Evolutionary conservation across 2,888 invertebrate species (phyloP).

Genomic region (Melikaiella ostensackeni): DNA sequence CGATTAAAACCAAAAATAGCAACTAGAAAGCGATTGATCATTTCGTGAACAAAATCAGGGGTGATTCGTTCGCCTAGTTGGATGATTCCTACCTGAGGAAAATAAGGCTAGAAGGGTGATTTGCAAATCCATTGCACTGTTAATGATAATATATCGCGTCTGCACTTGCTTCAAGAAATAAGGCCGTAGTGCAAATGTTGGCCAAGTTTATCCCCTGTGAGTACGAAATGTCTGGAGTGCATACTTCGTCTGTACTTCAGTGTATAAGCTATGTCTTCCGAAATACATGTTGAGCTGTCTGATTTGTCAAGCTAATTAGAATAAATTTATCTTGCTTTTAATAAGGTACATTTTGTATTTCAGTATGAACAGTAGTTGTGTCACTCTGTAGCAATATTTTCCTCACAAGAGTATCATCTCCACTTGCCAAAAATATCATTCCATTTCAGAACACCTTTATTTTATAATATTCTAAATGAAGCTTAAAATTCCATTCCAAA

Average conservation of each 20-base stretch:
- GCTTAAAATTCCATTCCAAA: constrained; percentile 42
- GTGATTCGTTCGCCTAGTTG: no score
- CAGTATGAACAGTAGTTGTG: background rate
- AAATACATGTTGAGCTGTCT: constrained; percentile 29
- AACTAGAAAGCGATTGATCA: no score
- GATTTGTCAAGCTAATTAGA: constrained; percentile 40
- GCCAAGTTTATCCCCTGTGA: constrained; percentile 19
- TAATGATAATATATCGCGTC: constrained; percentile 53
- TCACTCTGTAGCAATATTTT: background rate
- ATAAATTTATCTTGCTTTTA: constrained; percentile 29
- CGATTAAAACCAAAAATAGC: no score
- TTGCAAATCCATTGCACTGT: constrained; percentile 27
- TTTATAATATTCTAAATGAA: no score
- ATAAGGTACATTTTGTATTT: constrained; percentile 35
- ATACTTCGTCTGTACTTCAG: background rate
- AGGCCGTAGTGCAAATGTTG: constrained; percentile 46
- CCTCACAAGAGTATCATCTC: background rate
- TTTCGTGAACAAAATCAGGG: no score
- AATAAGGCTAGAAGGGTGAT: constrained; percentile 16
- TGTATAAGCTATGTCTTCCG: constrained; percentile 19
- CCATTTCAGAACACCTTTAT: background rate
- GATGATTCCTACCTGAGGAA: background rate
- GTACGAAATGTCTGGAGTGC: constrained; percentile 33
- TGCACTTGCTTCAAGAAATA: constrained; percentile 50
- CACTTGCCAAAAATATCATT: background rate